Evolutionary conservation across 2,113 vertebrate species (phyloP).

Genomic region (Phyllostomus discolor): DNA sequence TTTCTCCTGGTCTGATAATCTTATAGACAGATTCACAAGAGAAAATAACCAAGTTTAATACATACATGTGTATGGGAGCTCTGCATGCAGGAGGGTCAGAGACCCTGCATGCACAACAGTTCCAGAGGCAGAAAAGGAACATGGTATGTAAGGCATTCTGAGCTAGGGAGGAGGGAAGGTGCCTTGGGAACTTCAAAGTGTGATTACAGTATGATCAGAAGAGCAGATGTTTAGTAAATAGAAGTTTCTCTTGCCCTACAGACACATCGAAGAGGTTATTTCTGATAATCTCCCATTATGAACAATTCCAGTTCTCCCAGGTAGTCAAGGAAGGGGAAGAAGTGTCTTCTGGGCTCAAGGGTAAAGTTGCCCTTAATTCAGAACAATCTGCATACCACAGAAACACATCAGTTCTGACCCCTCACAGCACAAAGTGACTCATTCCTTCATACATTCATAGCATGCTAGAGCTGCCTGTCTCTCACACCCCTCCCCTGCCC

Average conservation of each 20-base stretch:
- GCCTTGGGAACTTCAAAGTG: not conserved
- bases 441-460: not conserved
- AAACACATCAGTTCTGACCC: not conserved
- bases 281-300: not conserved
- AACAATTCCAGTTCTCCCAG: not conserved
- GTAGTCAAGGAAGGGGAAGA: not conserved
- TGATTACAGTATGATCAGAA: not conserved
- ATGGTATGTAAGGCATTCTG: not conserved
- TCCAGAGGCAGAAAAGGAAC: not conserved
- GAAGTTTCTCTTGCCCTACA: not conserved
- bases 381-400: not conserved
- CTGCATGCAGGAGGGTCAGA: not conserved
- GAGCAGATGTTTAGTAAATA: not conserved
- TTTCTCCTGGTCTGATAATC: not conserved
- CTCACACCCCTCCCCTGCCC: not conserved
- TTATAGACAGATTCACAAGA: not conserved
- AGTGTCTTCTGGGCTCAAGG: not conserved
- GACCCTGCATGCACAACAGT: not conserved
- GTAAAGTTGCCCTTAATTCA: not conserved
- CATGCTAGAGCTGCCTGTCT: not conserved
- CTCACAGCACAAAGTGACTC: not conserved
- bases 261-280: not conserved
- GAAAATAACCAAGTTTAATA: not conserved
- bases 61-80: not conserved
- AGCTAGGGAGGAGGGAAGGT: not conserved